Percentiles rank a stretch among this genome's conserved stretches.
These are phyloP conservation scores for Catharus bicknelli DNA, from an alignment of 2,113 vertebrate genomes.

Conservation along the genomic window DNA sequence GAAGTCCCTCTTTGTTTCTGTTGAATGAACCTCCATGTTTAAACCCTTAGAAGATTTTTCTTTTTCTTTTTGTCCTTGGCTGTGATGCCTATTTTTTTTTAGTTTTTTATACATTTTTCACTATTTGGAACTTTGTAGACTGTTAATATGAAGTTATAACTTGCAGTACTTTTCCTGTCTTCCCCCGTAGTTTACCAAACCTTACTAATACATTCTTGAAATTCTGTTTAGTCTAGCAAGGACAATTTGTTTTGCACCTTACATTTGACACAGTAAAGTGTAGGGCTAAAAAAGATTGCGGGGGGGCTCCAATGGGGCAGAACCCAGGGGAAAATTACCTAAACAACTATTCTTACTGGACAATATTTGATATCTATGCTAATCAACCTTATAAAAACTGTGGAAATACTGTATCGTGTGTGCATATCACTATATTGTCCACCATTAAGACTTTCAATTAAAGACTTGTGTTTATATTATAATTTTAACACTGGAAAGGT, in stretches of 20 bases:
- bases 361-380: neutral
- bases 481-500: neutral
- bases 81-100: neutral
- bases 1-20: neutral
- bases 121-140: neutral
- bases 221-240: neutral
- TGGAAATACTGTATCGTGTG: neutral
- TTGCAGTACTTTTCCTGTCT: neutral
- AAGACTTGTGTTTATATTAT: neutral
- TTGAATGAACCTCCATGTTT: neutral
- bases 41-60: neutral
- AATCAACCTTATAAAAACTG: neutral
- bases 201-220: neutral
- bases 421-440: neutral
- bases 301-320: neutral
- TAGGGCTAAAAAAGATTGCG: neutral
- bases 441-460: neutral
- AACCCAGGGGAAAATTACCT: neutral
- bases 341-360: neutral
- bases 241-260: neutral
- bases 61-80: neutral
- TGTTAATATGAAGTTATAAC: neutral
- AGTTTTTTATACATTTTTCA: neutral
- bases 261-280: neutral
- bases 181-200: neutral